phyloP scores from a whole-genome alignment of 2,113 vertebrate species.

The Lontra canadensis region DNA sequence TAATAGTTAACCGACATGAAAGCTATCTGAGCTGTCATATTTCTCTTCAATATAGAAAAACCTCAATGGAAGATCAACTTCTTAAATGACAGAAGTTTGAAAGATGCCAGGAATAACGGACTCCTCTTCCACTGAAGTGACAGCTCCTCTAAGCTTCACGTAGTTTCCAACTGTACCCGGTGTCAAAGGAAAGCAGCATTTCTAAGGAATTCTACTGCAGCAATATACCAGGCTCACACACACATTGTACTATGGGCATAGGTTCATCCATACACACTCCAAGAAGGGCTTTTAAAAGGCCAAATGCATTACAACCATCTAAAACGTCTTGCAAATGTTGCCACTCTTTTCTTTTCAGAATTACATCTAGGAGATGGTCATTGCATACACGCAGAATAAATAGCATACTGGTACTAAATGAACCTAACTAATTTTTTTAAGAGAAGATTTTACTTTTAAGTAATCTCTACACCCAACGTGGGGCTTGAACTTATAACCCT shows the following conservation, averaged over 20 bases:
- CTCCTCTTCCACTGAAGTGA: slow-evolving; percentile 38
- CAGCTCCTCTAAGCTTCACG: neutral
- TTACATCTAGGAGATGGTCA: neutral
- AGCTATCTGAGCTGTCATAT: slow-evolving; percentile 12
- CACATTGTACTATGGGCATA: neutral
- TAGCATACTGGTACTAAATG: neutral
- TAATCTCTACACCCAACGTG: neutral
- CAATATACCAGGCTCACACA: neutral
- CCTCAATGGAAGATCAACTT: neutral
- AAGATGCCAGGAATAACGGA: slow-evolving; percentile 57
- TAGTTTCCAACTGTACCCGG: neutral
- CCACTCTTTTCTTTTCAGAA: slow-evolving; percentile 26
- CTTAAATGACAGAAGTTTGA: slow-evolving; percentile 39
- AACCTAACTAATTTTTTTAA: neutral
- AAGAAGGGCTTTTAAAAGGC: slow-evolving; percentile 34
- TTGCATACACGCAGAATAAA: neutral
- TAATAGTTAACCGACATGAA: slow-evolving; percentile 27
- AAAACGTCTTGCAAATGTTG: neutral
- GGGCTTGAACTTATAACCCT: neutral
- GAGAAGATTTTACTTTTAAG: neutral
- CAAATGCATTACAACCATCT: slow-evolving; percentile 20
- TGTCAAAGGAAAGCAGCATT: slow-evolving; percentile 32
- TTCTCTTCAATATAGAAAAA: slow-evolving; percentile 60
- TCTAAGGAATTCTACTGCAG: slow-evolving; percentile 25
- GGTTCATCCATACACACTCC: neutral